These are phyloP conservation scores for Acanthosepion esculentum DNA, from an alignment of 2,888 invertebrate genomes.

Conservation along the genomic window DNA sequence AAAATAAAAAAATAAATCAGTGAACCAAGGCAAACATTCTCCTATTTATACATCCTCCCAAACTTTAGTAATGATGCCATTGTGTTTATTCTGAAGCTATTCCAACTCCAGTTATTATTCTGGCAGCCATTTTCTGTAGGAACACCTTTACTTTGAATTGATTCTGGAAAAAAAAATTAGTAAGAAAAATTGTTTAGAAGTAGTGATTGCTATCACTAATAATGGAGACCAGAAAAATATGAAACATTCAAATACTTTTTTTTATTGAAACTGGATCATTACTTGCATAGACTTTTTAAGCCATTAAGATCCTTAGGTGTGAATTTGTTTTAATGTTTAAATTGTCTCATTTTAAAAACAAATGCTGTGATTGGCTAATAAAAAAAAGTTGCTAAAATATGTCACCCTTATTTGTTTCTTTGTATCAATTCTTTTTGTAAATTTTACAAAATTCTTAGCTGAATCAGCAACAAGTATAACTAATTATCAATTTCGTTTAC, in stretches of 20 bases:
- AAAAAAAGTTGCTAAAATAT: background rate
- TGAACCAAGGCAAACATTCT: background rate
- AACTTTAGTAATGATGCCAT: slow-evolving; percentile 21
- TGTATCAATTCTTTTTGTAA: background rate
- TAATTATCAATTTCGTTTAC: too few species aligned
- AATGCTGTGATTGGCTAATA: background rate
- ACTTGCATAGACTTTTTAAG: background rate
- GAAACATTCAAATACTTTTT: background rate
- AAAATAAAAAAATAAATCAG: background rate
- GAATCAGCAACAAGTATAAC: background rate
- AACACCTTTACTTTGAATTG: slow-evolving; percentile 11
- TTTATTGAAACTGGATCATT: background rate
- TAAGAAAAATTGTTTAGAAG: background rate
- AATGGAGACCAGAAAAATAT: background rate
- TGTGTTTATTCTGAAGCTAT: slow-evolving; percentile 33
- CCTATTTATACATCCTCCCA: background rate
- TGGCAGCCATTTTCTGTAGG: background rate
- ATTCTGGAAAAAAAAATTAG: background rate
- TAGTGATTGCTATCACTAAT: background rate
- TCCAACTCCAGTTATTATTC: slow-evolving; percentile 3
- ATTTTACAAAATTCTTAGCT: background rate
- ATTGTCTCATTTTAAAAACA: background rate
- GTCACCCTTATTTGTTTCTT: background rate
- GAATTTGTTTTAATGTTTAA: background rate
- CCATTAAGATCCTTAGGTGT: background rate